Conservation (phyloP, 2,888 invertebrate genomes). For the Polydrusus tereticollis region DNA sequence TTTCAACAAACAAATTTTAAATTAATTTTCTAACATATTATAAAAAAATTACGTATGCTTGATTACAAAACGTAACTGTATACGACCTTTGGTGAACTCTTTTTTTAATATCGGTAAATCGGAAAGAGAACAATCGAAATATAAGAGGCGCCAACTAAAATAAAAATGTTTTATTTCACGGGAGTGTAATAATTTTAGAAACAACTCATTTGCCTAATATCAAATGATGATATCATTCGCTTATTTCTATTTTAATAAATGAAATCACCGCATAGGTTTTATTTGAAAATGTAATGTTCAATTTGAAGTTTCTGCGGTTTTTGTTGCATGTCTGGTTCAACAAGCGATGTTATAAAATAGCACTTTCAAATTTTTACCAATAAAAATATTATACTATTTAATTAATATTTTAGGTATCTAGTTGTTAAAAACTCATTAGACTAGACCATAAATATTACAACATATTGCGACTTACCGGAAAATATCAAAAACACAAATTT, state of each 20-base stretch:
- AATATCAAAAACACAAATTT: not conserved
- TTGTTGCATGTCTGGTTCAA: not conserved
- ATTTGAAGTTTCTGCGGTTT: slow-evolving; percentile 19
- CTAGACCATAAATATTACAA: not conserved
- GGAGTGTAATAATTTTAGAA: slow-evolving; percentile 60
- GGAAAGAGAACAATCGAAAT: slow-evolving; percentile 39
- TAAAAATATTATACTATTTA: not conserved
- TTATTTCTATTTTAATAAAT: slow-evolving; percentile 60
- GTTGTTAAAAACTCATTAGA: no score
- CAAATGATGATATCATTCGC: slow-evolving; percentile 60
- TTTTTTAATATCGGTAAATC: not conserved
- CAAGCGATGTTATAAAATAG: not conserved
- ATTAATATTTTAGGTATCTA: not conserved
- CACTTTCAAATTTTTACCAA: no score
- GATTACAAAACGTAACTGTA: not conserved
- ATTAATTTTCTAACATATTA: no score
- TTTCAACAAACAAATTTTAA: no score
- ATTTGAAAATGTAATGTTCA: slow-evolving; percentile 22
- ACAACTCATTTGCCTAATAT: slow-evolving; percentile 59
- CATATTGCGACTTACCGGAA: not conserved
- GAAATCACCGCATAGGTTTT: slow-evolving; percentile 53
- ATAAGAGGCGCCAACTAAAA: slow-evolving; percentile 26
- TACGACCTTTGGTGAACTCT: not conserved
- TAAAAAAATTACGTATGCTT: no score
- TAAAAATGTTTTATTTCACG: slow-evolving; percentile 47